Percentiles rank a stretch among this genome's conserved stretches.
Evolutionary conservation across 2,888 invertebrate species (phyloP).

Genomic region (Carcina quercana): DNA sequence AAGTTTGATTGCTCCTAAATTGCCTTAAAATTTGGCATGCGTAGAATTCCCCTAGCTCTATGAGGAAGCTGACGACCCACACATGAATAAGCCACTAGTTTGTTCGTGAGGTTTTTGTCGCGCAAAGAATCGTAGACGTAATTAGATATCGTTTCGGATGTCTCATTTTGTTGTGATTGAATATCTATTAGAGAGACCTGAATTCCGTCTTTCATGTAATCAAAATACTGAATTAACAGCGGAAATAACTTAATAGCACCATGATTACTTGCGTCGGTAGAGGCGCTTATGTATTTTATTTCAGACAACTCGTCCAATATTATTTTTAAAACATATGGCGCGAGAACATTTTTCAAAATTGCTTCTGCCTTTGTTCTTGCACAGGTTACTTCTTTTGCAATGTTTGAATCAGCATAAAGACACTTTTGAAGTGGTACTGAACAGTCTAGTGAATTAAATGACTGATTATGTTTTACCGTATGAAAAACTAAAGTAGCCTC

Average conservation of each 20-base stretch:
- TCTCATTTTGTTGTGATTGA: conserved; percentile 19
- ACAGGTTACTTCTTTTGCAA: conserved; percentile 6
- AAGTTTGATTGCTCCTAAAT: too few species aligned
- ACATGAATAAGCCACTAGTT: too few species aligned
- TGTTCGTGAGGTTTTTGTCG: too few species aligned
- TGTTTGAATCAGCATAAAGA: conserved; percentile 5
- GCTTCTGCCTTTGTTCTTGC: conserved; percentile 18
- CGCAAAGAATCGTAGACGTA: too few species aligned
- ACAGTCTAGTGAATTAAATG: conserved; percentile 13
- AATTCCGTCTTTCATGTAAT: conserved; percentile 20
- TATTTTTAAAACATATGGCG: conserved; percentile 13
- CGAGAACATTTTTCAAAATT: conserved; percentile 15
- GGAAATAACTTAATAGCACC: conserved; percentile 22
- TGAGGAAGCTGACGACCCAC: too few species aligned
- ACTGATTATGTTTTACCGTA: conserved; percentile 21
- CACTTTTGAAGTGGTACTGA: conserved; percentile 1
- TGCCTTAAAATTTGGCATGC: too few species aligned
- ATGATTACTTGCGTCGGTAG: conserved; percentile 25
- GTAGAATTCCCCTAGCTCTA: too few species aligned
- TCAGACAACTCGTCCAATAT: conserved; percentile 13
- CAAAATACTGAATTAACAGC: conserved; percentile 24
- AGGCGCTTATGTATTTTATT: conserved; percentile 18
- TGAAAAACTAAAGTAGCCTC: conserved; percentile 19
- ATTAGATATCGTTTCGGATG: conserved; percentile 21
- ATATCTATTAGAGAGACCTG: conserved; percentile 19